These are phyloP conservation scores for Edolisoma coerulescens DNA, from an alignment of 2,113 vertebrate species.

Conservation along the genomic window DNA sequence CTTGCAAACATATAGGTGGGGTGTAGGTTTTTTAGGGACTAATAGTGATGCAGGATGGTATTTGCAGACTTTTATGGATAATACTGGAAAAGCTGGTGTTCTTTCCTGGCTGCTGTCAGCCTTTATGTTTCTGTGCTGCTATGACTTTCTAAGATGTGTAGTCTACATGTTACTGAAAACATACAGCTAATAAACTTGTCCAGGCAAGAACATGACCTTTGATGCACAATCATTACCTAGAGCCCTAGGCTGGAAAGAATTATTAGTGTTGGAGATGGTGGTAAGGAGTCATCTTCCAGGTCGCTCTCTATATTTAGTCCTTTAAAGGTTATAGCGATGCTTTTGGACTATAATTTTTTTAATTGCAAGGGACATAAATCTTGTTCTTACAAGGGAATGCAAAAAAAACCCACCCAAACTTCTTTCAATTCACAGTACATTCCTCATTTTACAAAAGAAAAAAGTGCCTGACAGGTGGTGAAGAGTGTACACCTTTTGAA, in stretches of 20 bases:
- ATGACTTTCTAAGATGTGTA: background rate
- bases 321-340: background rate
- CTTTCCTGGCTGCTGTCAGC: background rate
- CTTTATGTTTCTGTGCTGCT: background rate
- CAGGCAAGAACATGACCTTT: background rate
- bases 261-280: background rate
- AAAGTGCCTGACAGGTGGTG: background rate
- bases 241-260: conserved; percentile 4
- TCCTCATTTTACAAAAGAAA: background rate
- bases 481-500: background rate
- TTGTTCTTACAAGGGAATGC: background rate
- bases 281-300: conserved; percentile 3
- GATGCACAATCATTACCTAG: background rate
- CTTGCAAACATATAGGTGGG: background rate
- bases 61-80: background rate
- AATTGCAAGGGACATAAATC: conserved; percentile 29
- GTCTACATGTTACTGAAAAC: background rate
- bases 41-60: background rate
- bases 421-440: background rate
- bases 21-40: background rate
- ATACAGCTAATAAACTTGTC: background rate
- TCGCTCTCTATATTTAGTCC: background rate
- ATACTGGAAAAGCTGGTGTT: background rate
- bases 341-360: background rate
- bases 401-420: background rate